Evolutionary conservation across 2,113 vertebrate genomes (phyloP).

Genomic region (Ibidorhyncha struthersii): DNA sequence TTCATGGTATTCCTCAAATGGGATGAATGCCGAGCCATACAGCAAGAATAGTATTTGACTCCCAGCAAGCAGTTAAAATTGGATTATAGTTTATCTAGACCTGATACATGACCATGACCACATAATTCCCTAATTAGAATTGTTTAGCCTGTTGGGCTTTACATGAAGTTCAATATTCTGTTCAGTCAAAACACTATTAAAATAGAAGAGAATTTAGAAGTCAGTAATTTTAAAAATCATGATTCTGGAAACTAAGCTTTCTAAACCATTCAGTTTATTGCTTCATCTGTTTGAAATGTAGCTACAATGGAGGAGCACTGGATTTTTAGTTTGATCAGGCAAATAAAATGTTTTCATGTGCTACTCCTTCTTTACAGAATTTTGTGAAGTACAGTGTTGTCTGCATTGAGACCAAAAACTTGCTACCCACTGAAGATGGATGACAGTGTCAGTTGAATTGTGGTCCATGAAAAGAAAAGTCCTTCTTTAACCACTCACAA

Average conservation of each 20-base stretch:
- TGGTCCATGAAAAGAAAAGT: constrained; percentile 4
- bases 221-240: not conserved
- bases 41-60: not conserved
- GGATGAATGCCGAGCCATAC: not conserved
- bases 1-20: not conserved
- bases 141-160: not conserved
- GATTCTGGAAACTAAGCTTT: not conserved
- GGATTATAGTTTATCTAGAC: not conserved
- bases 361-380: not conserved
- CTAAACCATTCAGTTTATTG: not conserved
- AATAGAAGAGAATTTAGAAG: not conserved
- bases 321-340: not conserved
- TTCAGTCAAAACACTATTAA: not conserved
- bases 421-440: not conserved
- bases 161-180: not conserved
- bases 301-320: not conserved
- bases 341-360: not conserved
- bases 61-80: not conserved
- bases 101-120: not conserved
- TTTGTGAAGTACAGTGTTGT: not conserved
- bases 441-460: not conserved
- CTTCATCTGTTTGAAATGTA: constrained; percentile 1
- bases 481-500: constrained; percentile 15
- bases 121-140: not conserved
- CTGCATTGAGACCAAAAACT: not conserved